Conservation (phyloP, 1,140 invertebrate genomes). For the Tetragonula clypearis region DNA sequence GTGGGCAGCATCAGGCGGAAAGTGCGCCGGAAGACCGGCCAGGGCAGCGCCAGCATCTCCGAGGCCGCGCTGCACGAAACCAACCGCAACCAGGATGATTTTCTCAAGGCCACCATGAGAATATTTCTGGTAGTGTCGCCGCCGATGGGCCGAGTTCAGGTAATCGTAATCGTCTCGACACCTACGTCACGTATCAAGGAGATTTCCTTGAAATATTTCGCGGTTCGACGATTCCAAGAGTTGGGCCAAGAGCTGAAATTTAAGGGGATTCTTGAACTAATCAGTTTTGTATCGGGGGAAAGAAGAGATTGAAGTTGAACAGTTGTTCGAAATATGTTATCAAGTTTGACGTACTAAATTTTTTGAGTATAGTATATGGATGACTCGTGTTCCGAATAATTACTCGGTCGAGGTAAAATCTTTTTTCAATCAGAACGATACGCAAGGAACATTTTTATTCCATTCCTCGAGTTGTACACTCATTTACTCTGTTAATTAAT, state of each 20-base stretch:
- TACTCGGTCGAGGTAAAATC: too few species aligned
- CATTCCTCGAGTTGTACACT: too few species aligned
- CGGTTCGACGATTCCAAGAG: not conserved
- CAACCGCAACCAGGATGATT: slow-evolving; percentile 80
- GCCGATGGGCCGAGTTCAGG: slow-evolving; percentile 85
- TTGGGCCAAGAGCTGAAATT: not conserved
- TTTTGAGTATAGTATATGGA: too few species aligned
- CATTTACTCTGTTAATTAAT: too few species aligned
- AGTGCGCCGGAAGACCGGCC: slow-evolving; percentile 72
- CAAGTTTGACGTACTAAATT: too few species aligned
- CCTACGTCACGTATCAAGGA: too few species aligned
- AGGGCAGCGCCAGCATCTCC: slow-evolving; percentile 69
- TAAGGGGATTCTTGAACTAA: not conserved
- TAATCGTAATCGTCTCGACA: slow-evolving; percentile 67
- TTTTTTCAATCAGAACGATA: too few species aligned
- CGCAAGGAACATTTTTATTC: too few species aligned
- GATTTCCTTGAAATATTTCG: too few species aligned
- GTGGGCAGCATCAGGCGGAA: slow-evolving; percentile 79
- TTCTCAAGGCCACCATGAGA: slow-evolving; percentile 85
- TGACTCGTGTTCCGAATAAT: too few species aligned
- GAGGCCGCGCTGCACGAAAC: slow-evolving; percentile 67
- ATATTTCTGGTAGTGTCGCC: slow-evolving; percentile 86
- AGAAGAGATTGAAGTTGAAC: not conserved
- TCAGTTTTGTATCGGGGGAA: not conserved
- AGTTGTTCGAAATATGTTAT: not conserved